Conservation (phyloP, 2,113 vertebrate species). For the Alethe castanea region DNA sequence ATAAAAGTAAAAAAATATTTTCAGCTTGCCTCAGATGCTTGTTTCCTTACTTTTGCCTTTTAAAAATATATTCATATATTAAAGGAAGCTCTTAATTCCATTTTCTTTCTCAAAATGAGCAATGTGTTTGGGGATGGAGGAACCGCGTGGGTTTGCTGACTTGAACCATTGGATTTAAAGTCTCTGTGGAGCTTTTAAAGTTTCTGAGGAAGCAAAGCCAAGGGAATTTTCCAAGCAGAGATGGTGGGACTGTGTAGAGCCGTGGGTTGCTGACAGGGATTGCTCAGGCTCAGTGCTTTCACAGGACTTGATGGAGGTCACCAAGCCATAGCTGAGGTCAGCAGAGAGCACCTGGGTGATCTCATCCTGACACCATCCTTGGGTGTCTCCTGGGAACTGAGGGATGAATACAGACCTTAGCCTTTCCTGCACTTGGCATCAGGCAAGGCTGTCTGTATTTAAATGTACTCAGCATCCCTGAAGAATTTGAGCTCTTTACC, state of each 20-base stretch:
- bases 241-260: neutral
- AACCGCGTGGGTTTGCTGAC: neutral
- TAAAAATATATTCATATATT: neutral
- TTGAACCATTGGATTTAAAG: neutral
- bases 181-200: neutral
- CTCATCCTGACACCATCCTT: neutral
- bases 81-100: neutral
- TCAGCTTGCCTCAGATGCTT: neutral
- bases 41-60: neutral
- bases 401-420: neutral
- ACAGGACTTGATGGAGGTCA: neutral
- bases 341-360: neutral
- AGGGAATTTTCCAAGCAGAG: neutral
- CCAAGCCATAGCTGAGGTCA: neutral
- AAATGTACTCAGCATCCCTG: neutral
- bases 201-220: slow-evolving; percentile 22
- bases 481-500: neutral
- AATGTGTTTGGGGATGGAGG: neutral
- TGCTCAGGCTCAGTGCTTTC: neutral
- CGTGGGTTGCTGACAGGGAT: neutral
- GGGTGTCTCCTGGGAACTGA: neutral
- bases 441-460: neutral
- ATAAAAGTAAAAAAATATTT: neutral
- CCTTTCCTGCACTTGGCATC: neutral
- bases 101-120: slow-evolving; percentile 16